Percentiles rank a stretch among this genome's conserved stretches.
phyloP scores from a whole-genome alignment of 2,888 invertebrate species.

The Allygus modestus region DNA sequence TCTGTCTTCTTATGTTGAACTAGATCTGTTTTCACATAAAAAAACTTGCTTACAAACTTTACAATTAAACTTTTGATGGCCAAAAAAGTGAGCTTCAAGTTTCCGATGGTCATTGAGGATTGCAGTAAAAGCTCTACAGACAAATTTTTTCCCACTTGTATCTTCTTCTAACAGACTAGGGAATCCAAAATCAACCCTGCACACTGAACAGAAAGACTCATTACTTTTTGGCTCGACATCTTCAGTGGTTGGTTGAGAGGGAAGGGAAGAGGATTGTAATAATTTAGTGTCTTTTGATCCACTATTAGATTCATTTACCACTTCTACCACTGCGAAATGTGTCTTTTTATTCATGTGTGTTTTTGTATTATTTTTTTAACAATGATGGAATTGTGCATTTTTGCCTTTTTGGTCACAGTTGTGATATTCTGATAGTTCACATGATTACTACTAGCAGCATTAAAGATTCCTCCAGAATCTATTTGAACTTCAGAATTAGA shows the following conservation, averaged over 20 bases:
- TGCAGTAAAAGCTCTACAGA: constrained; percentile 4
- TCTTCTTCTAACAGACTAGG: not conserved
- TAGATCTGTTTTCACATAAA: not conserved
- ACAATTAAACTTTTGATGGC: not conserved
- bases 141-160: not conserved
- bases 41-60: not conserved
- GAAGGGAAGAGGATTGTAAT: not conserved
- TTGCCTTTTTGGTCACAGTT: no score
- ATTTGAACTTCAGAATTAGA: no score
- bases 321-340: no score
- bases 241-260: not conserved
- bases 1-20: not conserved
- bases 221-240: not conserved
- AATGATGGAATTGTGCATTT: no score
- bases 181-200: not conserved
- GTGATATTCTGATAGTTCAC: no score
- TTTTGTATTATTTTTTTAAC: no score
- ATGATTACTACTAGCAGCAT: no score
- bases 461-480: no score
- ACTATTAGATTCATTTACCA: not conserved
- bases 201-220: not conserved
- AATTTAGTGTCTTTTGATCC: not conserved
- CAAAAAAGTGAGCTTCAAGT: not conserved
- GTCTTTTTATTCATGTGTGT: no score
- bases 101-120: not conserved